These are phyloP conservation scores for Climacteris rufus DNA, from an alignment of 2,113 vertebrate genomes.

Conservation along the genomic window DNA sequence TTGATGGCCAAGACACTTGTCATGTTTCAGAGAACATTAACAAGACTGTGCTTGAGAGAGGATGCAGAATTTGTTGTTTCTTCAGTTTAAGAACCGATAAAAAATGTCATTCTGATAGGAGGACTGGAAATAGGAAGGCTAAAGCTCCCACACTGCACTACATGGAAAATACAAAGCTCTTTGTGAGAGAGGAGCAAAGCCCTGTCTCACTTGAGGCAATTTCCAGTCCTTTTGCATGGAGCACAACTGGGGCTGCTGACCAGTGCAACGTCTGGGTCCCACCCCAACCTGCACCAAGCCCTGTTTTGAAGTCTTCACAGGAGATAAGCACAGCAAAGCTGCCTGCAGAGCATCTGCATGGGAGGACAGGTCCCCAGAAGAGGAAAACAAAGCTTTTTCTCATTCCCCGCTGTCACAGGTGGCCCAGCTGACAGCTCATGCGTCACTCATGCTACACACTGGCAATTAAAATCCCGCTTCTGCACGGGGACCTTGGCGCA, in stretches of 20 bases:
- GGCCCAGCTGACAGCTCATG: neutral
- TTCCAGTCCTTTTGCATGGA: neutral
- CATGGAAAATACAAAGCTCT: neutral
- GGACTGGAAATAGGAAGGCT: neutral
- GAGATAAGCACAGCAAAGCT: neutral
- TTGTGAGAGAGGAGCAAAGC: neutral
- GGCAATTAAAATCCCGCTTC: neutral
- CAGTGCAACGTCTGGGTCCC: neutral
- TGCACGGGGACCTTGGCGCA: rapidly evolving
- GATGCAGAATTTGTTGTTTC: slow-evolving; percentile 16
- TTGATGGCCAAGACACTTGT: neutral
- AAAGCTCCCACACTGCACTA: neutral
- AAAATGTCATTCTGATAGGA: neutral
- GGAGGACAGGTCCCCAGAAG: neutral
- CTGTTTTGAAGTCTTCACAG: neutral
- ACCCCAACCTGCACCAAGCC: neutral
- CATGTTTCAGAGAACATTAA: slow-evolving; percentile 36
- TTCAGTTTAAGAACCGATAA: neutral
- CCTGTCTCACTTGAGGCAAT: neutral
- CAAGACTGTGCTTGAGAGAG: neutral
- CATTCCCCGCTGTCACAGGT: neutral
- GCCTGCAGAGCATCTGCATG: neutral
- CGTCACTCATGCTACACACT: neutral
- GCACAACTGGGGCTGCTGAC: neutral
- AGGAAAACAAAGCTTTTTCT: neutral